Percentiles rank a stretch among this genome's conserved stretches.
Conservation (phyloP, 2,797 vertebrate species). For the Sebastes taczanowskii region DNA sequence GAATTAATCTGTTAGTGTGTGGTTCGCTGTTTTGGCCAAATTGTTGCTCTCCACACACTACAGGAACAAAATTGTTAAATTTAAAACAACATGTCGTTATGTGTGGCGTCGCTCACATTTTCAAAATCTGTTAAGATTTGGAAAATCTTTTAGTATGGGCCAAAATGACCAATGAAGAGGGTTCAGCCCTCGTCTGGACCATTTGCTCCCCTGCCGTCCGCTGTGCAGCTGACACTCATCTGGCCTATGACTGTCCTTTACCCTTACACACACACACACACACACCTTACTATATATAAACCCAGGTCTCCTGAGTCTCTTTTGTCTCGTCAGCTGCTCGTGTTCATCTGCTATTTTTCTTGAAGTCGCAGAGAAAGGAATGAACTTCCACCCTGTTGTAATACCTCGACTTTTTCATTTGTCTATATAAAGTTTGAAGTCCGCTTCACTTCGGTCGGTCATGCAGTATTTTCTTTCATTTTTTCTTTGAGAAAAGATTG, state of each 20-base stretch:
- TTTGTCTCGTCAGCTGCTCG: constrained; percentile 42
- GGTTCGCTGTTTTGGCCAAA: too few relatives aligned
- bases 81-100: too few relatives aligned
- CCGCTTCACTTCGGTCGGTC: not conserved
- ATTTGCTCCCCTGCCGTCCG: constrained; percentile 84
- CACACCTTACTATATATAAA: constrained; percentile 43
- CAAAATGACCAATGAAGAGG: too few relatives aligned
- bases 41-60: too few relatives aligned
- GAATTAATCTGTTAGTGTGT: too few relatives aligned
- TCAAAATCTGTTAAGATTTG: too few relatives aligned
- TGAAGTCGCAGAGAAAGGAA: not conserved
- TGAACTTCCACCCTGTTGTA: not conserved
- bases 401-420: not conserved
- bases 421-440: constrained; percentile 7
- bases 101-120: too few relatives aligned
- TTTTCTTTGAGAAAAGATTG: constrained; percentile 27
- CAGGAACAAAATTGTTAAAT: too few relatives aligned
- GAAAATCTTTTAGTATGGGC: too few relatives aligned
- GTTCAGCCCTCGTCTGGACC: constrained; percentile 68
- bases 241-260: constrained; percentile 18
- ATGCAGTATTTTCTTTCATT: constrained; percentile 19
- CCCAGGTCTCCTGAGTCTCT: constrained; percentile 10
- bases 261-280: not conserved
- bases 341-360: constrained; percentile 7
- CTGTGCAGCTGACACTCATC: constrained; percentile 87